A percentile compares a stretch with the other conserved stretches of the same genome.
These are phyloP conservation scores for Diloba caeruleocephala DNA, from an alignment of 2,888 invertebrate genomes.

Conservation along the genomic window DNA sequence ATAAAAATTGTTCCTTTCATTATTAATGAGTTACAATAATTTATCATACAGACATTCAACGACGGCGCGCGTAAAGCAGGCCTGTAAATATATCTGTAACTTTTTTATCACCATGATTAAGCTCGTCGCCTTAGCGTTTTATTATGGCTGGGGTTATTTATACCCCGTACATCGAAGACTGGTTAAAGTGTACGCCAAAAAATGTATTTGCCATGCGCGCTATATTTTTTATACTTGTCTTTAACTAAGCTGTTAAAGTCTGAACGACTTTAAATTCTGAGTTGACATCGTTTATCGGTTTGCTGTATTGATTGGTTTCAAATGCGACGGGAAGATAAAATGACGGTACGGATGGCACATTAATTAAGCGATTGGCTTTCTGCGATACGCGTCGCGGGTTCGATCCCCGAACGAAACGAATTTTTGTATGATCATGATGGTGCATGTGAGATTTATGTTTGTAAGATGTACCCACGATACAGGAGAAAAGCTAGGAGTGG, in stretches of 20 bases:
- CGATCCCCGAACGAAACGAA: no score
- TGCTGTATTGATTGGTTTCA: no score
- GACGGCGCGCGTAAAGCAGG: slow-evolving; percentile 23
- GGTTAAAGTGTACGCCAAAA: slow-evolving; percentile 53
- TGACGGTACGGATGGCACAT: no score
- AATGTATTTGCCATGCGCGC: slow-evolving; percentile 38
- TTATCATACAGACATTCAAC: slow-evolving; percentile 35
- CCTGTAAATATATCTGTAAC: slow-evolving; percentile 55
- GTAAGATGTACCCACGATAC: no score
- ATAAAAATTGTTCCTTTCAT: slow-evolving; percentile 29
- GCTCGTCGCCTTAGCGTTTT: slow-evolving; percentile 67
- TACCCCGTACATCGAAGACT: slow-evolving; percentile 48
- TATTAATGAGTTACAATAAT: slow-evolving; percentile 50
- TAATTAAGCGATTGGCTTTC: no score
- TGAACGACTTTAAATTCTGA: no score
- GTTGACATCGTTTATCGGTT: no score
- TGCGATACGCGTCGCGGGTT: no score
- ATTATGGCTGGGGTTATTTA: slow-evolving; percentile 59
- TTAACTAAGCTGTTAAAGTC: neutral
- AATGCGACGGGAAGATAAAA: no score
- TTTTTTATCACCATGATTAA: slow-evolving; percentile 67
- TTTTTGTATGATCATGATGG: no score
- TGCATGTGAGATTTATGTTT: no score
- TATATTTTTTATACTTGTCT: slow-evolving; percentile 12
- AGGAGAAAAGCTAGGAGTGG: no score